Conservation (phyloP, 2,113 vertebrate species). For the Pollimyrus isidori region DNA sequence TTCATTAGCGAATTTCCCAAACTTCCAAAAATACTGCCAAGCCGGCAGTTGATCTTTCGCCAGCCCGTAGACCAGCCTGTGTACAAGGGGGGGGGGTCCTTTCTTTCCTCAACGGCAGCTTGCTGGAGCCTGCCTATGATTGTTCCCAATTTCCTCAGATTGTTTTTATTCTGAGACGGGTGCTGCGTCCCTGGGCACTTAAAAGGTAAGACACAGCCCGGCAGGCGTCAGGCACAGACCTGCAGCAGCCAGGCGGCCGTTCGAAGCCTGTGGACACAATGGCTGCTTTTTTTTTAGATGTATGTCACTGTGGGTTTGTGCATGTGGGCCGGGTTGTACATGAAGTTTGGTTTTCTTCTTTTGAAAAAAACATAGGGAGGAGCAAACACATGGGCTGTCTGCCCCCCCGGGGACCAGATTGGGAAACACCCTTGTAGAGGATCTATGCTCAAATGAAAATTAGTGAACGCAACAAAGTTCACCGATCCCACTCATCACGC, state of each 20-base stretch:
- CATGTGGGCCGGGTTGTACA: not conserved
- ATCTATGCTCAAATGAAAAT: not conserved
- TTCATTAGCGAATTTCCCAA: conserved; percentile 49
- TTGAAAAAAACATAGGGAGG: too few species aligned
- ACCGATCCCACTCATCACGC: not conserved
- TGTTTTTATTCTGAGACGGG: conserved; percentile 51
- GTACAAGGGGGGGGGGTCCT: conserved; percentile 43
- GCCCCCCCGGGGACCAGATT: too few species aligned
- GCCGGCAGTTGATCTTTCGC: conserved; percentile 60
- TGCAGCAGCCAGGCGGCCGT: conserved; percentile 30
- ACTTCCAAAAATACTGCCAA: conserved; percentile 46
- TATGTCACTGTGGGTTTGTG: conserved; percentile 20
- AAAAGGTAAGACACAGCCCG: conserved; percentile 48
- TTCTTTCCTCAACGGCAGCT: conserved; percentile 46
- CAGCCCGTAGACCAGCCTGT: conserved; percentile 48
- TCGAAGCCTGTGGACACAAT: conserved; percentile 38
- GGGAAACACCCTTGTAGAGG: not conserved
- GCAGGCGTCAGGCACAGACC: conserved; percentile 49
- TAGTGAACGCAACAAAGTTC: not conserved
- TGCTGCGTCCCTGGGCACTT: conserved; percentile 34
- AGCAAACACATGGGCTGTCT: not conserved
- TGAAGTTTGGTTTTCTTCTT: not conserved
- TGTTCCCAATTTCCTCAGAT: conserved; percentile 65
- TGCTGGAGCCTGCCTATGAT: conserved; percentile 59
- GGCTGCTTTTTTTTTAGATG: conserved; percentile 20